Evolutionary conservation across 2,888 invertebrate species (phyloP).

Genomic region (Drosophila engyochracea): DNA sequence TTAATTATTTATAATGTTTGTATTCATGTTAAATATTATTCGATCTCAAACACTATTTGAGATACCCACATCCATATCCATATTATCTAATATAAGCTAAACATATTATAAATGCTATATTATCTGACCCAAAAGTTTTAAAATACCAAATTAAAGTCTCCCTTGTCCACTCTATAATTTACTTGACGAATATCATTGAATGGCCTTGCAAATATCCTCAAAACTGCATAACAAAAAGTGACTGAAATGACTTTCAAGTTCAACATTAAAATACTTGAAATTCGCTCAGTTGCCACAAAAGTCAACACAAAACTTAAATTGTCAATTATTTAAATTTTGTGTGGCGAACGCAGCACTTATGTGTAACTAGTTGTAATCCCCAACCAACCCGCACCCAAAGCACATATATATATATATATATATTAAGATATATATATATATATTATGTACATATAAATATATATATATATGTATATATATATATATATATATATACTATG

Average conservation of each 20-base stretch:
- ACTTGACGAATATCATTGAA: not conserved
- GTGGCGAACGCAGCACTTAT: constrained; percentile 42
- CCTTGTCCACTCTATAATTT: not conserved
- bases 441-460: too few species aligned
- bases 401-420: constrained; percentile 11
- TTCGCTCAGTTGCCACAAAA: constrained; percentile 25
- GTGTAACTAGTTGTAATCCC: constrained; percentile 51
- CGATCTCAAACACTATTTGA: not conserved
- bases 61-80: not conserved
- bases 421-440: constrained; percentile 3
- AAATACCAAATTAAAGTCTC: not conserved
- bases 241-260: constrained; percentile 36
- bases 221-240: not conserved
- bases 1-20: not conserved
- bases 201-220: constrained; percentile 4
- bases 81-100: not conserved
- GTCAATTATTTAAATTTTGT: constrained; percentile 64
- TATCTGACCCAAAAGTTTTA: not conserved
- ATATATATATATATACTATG: not conserved
- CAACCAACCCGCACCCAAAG: not conserved
- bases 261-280: constrained; percentile 38
- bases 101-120: not conserved
- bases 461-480: not conserved
- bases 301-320: constrained; percentile 54
- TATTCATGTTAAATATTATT: not conserved